Conservation (phyloP, 2,888 invertebrate species). For the Pristionchus japonicus region DNA sequence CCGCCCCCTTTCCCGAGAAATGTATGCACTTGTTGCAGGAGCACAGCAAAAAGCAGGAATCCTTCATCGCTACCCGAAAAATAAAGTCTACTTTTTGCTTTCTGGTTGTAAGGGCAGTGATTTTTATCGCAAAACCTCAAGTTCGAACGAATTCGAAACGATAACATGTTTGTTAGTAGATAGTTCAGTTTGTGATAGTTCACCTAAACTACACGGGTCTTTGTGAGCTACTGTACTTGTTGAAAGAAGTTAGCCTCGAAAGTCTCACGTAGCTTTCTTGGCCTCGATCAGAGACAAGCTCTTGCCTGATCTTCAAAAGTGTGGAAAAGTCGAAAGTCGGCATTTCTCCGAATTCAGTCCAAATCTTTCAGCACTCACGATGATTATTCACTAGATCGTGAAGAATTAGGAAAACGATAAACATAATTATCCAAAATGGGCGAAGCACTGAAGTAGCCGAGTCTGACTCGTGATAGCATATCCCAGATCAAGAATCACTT, state of each 20-base stretch:
- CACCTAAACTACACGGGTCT: background rate
- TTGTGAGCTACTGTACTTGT: background rate
- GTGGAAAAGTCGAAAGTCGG: background rate
- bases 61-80: background rate
- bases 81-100: background rate
- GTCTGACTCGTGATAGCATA: no score
- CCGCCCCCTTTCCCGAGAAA: background rate
- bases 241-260: background rate
- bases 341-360: background rate
- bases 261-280: background rate
- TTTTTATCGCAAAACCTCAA: background rate
- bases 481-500: no score
- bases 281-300: background rate
- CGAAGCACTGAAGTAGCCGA: background rate
- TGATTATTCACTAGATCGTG: no score
- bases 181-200: background rate
- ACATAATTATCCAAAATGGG: background rate
- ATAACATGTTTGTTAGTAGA: background rate
- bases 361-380: background rate
- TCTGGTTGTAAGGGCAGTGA: background rate
- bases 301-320: background rate
- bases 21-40: constrained; percentile 3
- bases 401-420: background rate
- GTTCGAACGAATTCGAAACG: background rate
- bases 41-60: background rate